Conservation (phyloP, 1,140 invertebrate species). For the Tyrophagus putrescentiae region DNA sequence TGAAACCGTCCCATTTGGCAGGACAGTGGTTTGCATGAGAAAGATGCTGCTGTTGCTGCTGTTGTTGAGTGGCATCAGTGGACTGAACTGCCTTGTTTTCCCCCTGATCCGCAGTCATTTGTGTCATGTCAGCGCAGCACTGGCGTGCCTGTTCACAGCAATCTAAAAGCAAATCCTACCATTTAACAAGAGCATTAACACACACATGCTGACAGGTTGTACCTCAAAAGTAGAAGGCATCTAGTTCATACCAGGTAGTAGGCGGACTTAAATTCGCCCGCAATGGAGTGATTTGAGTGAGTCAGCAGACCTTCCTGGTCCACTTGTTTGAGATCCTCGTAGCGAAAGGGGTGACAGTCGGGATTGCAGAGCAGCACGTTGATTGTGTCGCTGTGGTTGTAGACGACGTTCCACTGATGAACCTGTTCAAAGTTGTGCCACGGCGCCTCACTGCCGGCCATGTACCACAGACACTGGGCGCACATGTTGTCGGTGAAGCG, state of each 20-base stretch:
- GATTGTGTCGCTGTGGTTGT: conserved; percentile 12
- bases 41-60: too few relatives aligned
- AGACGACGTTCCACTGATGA: not conserved
- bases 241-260: conserved; percentile 14
- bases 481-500: conserved; percentile 21
- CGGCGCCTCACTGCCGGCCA: conserved; percentile 14
- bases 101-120: not conserved
- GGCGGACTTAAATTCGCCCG: conserved; percentile 3
- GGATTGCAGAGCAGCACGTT: conserved; percentile 8
- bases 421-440: not conserved
- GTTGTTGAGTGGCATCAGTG: too few relatives aligned
- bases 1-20: conserved; percentile 23
- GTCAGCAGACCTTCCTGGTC: not conserved
- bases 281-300: conserved; percentile 5
- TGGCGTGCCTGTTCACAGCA: conserved; percentile 21
- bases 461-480: conserved; percentile 22
- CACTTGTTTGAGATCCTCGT: not conserved
- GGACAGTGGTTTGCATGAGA: conserved; percentile 21
- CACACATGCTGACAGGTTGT: not conserved
- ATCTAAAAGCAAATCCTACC: conserved; percentile 18
- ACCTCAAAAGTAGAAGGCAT: not conserved
- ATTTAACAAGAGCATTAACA: not conserved
- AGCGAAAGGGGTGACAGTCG: conserved; percentile 1
- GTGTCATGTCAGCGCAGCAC: conserved; percentile 14
- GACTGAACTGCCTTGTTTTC: conserved; percentile 4